Evolutionary conservation across 2,888 invertebrate species (phyloP).

Genomic region (Pimpla rufipes): DNA sequence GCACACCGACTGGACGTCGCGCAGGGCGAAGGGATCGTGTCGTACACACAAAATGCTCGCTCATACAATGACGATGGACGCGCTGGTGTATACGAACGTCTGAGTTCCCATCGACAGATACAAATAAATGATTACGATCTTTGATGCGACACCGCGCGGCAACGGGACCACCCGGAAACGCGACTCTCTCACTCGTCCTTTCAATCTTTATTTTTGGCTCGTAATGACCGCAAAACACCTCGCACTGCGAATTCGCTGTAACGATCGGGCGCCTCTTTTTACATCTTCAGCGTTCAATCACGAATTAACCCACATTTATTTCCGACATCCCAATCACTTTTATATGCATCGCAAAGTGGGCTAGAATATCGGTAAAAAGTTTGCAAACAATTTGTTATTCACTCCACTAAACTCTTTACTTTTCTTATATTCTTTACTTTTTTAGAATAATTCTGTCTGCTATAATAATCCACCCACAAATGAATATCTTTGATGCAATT

Average conservation of each 20-base stretch:
- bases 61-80: conserved; percentile 54
- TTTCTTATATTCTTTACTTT: no score
- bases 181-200: conserved; percentile 50
- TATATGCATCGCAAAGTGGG: no score
- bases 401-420: no score
- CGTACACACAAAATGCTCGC: conserved; percentile 61
- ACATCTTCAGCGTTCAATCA: no score
- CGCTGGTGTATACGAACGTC: conserved; percentile 15
- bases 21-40: background rate
- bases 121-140: conserved; percentile 79
- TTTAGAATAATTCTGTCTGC: no score
- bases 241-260: background rate
- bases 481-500: no score
- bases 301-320: no score
- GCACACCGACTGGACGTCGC: conserved; percentile 16
- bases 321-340: no score
- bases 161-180: conserved; percentile 78
- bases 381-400: no score
- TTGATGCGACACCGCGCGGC: conserved; percentile 74
- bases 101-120: conserved; percentile 65
- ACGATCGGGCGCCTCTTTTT: conserved; percentile 65
- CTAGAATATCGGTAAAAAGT: no score
- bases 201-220: conserved; percentile 10
- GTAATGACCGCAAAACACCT: conserved; percentile 41
- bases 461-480: no score